Conservation (phyloP, 2,888 invertebrate genomes). For the Andrena bucephala region DNA sequence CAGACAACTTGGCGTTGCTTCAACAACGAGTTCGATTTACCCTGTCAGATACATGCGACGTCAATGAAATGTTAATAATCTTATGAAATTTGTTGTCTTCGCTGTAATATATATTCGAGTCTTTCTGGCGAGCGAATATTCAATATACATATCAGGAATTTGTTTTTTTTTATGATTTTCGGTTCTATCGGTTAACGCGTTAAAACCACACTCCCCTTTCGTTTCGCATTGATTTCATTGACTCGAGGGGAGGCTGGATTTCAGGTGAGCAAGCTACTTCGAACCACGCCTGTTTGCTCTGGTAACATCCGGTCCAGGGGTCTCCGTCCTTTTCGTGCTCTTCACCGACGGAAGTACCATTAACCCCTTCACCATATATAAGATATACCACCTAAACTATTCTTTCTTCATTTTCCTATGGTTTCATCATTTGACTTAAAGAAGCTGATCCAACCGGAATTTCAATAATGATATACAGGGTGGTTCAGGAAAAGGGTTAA, state of each 20-base stretch:
- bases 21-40: too few relatives aligned
- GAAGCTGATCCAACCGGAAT: not conserved
- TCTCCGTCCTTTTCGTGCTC: constrained; percentile 17
- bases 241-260: constrained; percentile 25
- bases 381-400: not conserved
- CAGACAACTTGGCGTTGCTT: too few relatives aligned
- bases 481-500: too few relatives aligned
- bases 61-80: too few relatives aligned
- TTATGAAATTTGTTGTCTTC: too few relatives aligned
- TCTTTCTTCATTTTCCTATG: constrained; percentile 5
- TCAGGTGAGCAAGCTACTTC: constrained; percentile 38
- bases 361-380: constrained; percentile 30
- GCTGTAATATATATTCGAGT: too few relatives aligned
- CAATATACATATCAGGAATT: too few relatives aligned
- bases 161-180: not conserved
- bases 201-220: not conserved
- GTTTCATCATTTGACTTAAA: not conserved
- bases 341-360: constrained; percentile 45
- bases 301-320: constrained; percentile 46
- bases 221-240: constrained; percentile 6
- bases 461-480: not conserved
- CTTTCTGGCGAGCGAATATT: too few relatives aligned
- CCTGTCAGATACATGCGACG: too few relatives aligned
- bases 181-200: not conserved
- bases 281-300: constrained; percentile 48